phyloP scores from a whole-genome alignment of 1,140 invertebrate genomes.

The Arctopsyche grandis region DNA sequence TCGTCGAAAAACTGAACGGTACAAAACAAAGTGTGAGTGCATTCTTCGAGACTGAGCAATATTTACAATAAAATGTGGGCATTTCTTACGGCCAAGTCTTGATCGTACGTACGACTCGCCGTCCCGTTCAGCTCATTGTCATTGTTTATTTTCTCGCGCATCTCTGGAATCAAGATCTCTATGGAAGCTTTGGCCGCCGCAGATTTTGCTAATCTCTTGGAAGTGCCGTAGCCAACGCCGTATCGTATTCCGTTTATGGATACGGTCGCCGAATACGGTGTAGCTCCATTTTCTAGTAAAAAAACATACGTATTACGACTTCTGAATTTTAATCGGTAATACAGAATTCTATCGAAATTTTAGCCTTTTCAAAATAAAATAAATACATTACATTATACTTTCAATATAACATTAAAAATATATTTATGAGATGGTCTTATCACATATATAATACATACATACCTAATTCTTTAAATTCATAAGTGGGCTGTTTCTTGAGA shows the following conservation, averaged over 20 bases:
- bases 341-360: too few relatives aligned
- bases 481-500: conserved; percentile 91
- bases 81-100: conserved; percentile 73
- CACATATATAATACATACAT: conserved; percentile 55
- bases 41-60: not conserved
- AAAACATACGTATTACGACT: conserved; percentile 43
- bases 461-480: conserved; percentile 92
- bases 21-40: conserved; percentile 12
- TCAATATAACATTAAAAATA: too few relatives aligned
- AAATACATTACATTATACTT: too few relatives aligned
- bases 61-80: not conserved
- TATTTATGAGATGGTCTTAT: too few relatives aligned
- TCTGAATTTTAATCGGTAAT: conserved; percentile 1
- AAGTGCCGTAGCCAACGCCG: conserved; percentile 90
- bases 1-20: conserved; percentile 92
- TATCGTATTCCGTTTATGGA: conserved; percentile 93
- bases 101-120: conserved; percentile 64
- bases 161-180: conserved; percentile 93
- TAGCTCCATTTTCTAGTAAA: conserved; percentile 85
- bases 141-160: conserved; percentile 79
- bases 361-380: too few relatives aligned
- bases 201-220: conserved; percentile 94
- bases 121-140: conserved; percentile 68
- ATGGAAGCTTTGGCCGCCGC: conserved; percentile 90
- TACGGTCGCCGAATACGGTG: conserved; percentile 93